Evolutionary conservation across 1,140 invertebrate species (phyloP).

Genomic region (Drosophila malerkotliana): DNA sequence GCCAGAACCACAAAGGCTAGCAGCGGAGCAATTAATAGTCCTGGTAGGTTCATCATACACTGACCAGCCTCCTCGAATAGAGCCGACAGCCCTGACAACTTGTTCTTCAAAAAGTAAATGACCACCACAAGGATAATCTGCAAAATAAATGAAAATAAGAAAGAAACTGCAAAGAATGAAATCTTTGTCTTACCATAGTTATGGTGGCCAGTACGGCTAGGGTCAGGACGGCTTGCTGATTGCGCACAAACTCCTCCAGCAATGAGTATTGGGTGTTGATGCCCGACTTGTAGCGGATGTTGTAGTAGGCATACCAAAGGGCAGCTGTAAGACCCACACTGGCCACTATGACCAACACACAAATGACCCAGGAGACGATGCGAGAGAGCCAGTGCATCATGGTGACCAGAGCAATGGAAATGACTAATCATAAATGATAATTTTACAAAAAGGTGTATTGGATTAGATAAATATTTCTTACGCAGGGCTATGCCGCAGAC

Average conservation of each 20-base stretch:
- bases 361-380: conserved; percentile 94
- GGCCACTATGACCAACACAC: conserved; percentile 90
- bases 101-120: conserved; percentile 91
- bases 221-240: conserved; percentile 92
- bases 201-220: conserved; percentile 94
- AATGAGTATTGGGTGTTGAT: conserved; percentile 60
- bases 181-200: conserved; percentile 84
- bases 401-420: conserved; percentile 92
- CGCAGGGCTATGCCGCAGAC: conserved; percentile 92
- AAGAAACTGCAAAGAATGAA: conserved; percentile 4
- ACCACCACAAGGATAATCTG: conserved; percentile 92
- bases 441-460: background rate
- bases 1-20: conserved; percentile 92
- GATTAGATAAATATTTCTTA: conserved; percentile 84
- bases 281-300: conserved; percentile 87
- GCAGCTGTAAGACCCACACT: conserved; percentile 91
- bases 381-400: conserved; percentile 93
- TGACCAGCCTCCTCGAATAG: conserved; percentile 95
- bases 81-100: conserved; percentile 91
- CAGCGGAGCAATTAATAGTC: conserved; percentile 94
- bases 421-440: conserved; percentile 85
- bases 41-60: conserved; percentile 92
- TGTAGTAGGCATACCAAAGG: conserved; percentile 95
- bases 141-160: conserved; percentile 60
- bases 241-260: conserved; percentile 92